Evolutionary conservation across 1,140 invertebrate genomes (phyloP).

Genomic region (Drosophila parabipectinata): DNA sequence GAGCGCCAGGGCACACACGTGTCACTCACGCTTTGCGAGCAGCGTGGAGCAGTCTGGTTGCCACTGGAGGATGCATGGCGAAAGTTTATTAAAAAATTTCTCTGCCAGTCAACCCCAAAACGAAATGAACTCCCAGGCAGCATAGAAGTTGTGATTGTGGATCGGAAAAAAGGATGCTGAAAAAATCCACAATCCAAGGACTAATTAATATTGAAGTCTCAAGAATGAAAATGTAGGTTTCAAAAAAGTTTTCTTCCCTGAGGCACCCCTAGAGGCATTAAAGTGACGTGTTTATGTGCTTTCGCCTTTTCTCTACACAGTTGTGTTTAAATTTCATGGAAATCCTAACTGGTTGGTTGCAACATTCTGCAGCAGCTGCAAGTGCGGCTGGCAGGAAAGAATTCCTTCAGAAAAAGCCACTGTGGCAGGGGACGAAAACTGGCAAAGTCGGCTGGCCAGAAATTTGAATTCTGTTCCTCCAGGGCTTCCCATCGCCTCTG

Average conservation of each 20-base stretch:
- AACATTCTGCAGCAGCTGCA: slow-evolving; percentile 9
- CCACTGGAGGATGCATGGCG: background rate
- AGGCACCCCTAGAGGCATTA: slow-evolving; percentile 17
- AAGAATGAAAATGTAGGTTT: too few species aligned
- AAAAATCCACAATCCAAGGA: too few species aligned
- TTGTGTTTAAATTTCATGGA: slow-evolving; percentile 32
- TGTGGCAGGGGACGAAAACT: slow-evolving; percentile 8
- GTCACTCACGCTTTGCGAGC: slow-evolving; percentile 11
- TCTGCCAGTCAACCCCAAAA: slow-evolving; percentile 21
- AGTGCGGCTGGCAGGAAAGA: background rate
- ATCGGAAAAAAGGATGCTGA: too few species aligned
- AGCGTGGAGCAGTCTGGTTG: slow-evolving; percentile 5
- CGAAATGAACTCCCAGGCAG: slow-evolving; percentile 12
- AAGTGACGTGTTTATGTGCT: slow-evolving; percentile 14
- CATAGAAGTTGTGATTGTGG: background rate
- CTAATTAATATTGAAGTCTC: too few species aligned
- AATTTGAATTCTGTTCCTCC: slow-evolving; percentile 17
- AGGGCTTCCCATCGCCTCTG: background rate
- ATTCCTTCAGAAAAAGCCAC: slow-evolving; percentile 4
- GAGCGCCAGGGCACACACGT: slow-evolving; percentile 15
- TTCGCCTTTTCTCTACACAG: background rate
- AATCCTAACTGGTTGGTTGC: slow-evolving; percentile 54
- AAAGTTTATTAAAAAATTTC: slow-evolving; percentile 48
- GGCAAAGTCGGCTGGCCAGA: slow-evolving; percentile 5
- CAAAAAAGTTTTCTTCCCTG: background rate